A percentile compares a stretch with the other conserved stretches of the same genome.
These are phyloP conservation scores for Amblyopsis rosae DNA, from an alignment of 2,113 vertebrate species.

Conservation along the genomic window DNA sequence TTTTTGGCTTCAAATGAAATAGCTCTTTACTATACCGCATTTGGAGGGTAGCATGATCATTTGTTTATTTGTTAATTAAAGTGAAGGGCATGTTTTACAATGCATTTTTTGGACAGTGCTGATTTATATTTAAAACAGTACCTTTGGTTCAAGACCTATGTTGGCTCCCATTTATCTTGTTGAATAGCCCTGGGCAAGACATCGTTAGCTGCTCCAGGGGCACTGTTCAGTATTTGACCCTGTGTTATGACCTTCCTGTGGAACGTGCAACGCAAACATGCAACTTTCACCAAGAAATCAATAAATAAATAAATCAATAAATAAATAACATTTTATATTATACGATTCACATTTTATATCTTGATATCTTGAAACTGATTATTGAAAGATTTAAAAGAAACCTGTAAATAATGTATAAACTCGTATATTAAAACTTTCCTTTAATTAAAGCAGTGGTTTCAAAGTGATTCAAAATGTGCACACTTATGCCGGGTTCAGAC, in stretches of 20 bases:
- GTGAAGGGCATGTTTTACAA: constrained; percentile 2
- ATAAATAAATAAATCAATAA: constrained; percentile 27
- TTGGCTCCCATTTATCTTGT: constrained; percentile 53
- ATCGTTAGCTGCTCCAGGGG: constrained; percentile 32
- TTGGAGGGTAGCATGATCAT: constrained; percentile 7
- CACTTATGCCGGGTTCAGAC: too few relatives aligned
- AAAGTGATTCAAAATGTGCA: too few relatives aligned
- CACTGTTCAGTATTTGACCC: constrained; percentile 20
- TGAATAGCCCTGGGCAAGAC: constrained; percentile 43
- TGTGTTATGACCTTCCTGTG: constrained; percentile 43
- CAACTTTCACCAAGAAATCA: constrained; percentile 40
- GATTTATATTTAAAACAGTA: neutral
- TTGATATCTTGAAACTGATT: neutral
- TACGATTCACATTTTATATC: constrained; percentile 4
- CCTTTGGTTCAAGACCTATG: constrained; percentile 42
- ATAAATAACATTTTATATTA: constrained; percentile 40
- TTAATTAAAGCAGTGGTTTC: too few relatives aligned
- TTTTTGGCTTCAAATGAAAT: constrained; percentile 25
- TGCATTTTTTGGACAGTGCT: neutral
- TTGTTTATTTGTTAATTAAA: constrained; percentile 5
- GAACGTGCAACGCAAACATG: constrained; percentile 29
- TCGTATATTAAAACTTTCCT: too few relatives aligned
- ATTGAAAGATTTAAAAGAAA: too few relatives aligned
- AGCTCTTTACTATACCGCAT: constrained; percentile 8
- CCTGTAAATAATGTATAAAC: too few relatives aligned